A percentile compares a stretch with the other conserved stretches of the same genome.
These are phyloP conservation scores for Periphyllus acericola DNA, from an alignment of 2,888 invertebrate genomes.

Conservation along the genomic window DNA sequence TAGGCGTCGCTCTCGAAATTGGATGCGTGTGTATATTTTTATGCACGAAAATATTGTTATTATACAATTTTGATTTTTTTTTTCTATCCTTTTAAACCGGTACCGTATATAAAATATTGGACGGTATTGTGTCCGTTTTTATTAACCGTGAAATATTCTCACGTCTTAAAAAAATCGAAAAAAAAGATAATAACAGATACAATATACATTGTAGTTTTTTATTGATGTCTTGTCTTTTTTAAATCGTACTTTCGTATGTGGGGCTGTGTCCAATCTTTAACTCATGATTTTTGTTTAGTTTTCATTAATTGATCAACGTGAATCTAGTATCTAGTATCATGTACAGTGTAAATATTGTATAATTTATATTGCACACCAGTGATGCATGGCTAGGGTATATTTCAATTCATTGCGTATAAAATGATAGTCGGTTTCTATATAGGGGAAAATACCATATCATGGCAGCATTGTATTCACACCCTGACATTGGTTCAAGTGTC, in stretches of 20 bases:
- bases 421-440: background rate
- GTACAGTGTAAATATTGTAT: background rate
- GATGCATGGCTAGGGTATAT: background rate
- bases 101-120: conserved; percentile 29
- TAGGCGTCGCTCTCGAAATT: conserved; percentile 53
- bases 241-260: background rate
- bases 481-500: conserved; percentile 52
- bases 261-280: background rate
- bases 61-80: conserved; percentile 38
- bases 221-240: conserved; percentile 12
- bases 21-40: conserved; percentile 52
- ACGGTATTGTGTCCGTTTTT: conserved; percentile 50
- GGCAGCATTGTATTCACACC: conserved; percentile 31
- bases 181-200: conserved; percentile 21
- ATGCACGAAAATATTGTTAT: conserved; percentile 57
- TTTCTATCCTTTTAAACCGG: conserved; percentile 22
- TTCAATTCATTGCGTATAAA: background rate
- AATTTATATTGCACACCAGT: background rate
- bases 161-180: conserved; percentile 16
- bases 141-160: conserved; percentile 60
- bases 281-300: background rate
- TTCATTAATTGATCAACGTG: background rate
- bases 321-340: background rate
- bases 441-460: conserved; percentile 15
- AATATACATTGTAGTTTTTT: conserved; percentile 26